Percentiles rank a stretch among this genome's conserved stretches.
Conservation (phyloP, 2,113 vertebrate species). For the Dolichotis patagonum region DNA sequence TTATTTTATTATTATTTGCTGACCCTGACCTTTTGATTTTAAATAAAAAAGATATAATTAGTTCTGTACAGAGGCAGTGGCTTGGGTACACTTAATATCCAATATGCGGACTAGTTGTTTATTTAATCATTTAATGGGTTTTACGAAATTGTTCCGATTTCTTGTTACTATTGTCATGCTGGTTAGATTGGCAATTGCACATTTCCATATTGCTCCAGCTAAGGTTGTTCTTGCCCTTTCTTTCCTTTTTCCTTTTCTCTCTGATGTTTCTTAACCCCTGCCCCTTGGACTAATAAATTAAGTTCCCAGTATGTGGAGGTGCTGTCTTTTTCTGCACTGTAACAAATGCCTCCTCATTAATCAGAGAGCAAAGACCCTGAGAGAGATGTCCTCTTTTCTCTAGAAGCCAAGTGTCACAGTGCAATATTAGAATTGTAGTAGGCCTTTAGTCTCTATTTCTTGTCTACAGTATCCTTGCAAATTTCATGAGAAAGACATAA, state of each 20-base stretch:
- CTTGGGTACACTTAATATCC: neutral
- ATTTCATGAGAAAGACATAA: neutral
- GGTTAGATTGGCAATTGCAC: neutral
- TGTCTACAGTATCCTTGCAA: neutral
- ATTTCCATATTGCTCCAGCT: neutral
- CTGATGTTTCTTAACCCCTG: slow-evolving; percentile 60
- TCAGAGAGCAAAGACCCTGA: slow-evolving; percentile 62
- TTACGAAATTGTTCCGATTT: neutral
- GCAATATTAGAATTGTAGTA: neutral
- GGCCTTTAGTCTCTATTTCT: neutral
- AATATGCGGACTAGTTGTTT: neutral
- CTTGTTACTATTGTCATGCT: neutral
- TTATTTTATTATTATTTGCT: slow-evolving; percentile 6
- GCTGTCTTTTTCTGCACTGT: slow-evolving; percentile 45
- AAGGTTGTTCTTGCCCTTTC: neutral
- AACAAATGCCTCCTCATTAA: slow-evolving; percentile 77
- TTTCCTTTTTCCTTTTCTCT: neutral
- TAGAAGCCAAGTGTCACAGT: slow-evolving; percentile 20
- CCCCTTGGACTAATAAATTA: slow-evolving; percentile 71
- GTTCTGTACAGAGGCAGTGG: neutral
- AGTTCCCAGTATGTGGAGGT: neutral
- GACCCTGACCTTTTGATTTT: slow-evolving; percentile 1
- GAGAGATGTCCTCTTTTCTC: neutral
- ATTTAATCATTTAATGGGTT: neutral
- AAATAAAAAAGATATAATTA: neutral